A percentile compares a stretch with the other conserved stretches of the same genome.
phyloP scores from a whole-genome alignment of 2,888 invertebrate genomes.

The Leptopterna dolabrata region DNA sequence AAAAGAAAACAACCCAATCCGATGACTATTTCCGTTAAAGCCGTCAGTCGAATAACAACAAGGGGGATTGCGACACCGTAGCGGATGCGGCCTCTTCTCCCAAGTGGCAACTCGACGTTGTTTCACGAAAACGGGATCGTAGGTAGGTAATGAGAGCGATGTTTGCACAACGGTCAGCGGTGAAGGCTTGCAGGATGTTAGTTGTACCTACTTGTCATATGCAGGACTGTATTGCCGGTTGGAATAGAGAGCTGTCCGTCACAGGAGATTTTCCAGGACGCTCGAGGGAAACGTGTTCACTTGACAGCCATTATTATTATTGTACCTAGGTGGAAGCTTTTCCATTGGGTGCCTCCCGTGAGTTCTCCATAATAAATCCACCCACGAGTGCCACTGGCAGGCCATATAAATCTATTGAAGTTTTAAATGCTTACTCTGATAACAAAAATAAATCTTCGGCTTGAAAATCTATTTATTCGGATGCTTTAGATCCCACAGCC shows the following conservation, averaged over 20 bases:
- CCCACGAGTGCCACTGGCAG: no score
- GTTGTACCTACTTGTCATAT: no score
- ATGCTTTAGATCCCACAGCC: no score
- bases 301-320: neutral
- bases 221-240: no score
- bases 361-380: neutral
- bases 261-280: neutral
- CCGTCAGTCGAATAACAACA: neutral
- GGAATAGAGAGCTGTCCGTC: neutral
- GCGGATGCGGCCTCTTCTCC: neutral
- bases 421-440: no score
- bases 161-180: neutral
- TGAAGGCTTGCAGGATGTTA: neutral
- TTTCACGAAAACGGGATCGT: neutral
- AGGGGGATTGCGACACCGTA: neutral
- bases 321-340: neutral
- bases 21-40: neutral
- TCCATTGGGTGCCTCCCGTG: neutral
- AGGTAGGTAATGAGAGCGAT: neutral
- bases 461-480: no score
- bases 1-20: neutral
- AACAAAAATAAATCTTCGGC: no score
- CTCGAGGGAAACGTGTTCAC: neutral
- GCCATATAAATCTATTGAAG: no score
- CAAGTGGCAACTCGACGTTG: neutral